phyloP scores from a whole-genome alignment of 2,113 vertebrate genomes.

The Chauna torquata region DNA sequence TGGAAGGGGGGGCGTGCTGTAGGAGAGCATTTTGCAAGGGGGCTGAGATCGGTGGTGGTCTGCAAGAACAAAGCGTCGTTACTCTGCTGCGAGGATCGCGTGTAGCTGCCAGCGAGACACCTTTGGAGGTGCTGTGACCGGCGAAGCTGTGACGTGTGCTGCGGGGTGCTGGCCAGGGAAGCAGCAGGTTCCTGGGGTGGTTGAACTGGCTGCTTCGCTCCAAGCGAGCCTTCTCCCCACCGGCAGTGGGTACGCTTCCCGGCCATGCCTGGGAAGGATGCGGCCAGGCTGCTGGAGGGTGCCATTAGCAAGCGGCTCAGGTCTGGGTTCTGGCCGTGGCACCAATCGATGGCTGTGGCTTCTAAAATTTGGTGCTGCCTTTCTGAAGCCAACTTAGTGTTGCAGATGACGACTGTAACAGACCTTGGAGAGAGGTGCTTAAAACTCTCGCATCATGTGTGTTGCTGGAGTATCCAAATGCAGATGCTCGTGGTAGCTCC shows the following conservation, averaged over 20 bases:
- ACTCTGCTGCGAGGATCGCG: not conserved
- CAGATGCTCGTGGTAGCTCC: not conserved
- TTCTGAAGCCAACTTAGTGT: not conserved
- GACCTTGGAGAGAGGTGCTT: not conserved
- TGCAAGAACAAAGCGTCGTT: conserved; percentile 55
- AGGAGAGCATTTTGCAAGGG: not conserved
- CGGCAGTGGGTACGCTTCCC: accelerated
- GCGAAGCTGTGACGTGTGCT: accelerated
- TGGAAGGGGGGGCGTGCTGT: not conserved
- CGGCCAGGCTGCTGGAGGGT: not conserved
- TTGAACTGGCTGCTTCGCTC: not conserved
- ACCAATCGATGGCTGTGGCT: not conserved
- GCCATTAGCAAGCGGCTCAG: not conserved
- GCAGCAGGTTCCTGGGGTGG: accelerated
- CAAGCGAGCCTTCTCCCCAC: not conserved
- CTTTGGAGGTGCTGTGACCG: not conserved
- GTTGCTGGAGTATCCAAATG: not conserved
- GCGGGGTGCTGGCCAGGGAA: not conserved
- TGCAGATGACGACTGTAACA: not conserved
- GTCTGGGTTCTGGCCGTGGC: accelerated
- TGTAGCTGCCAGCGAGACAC: not conserved
- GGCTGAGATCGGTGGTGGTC: not conserved
- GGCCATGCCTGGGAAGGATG: not conserved
- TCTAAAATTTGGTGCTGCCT: not conserved
- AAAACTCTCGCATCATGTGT: not conserved